Conservation (phyloP, 2,797 vertebrate species). For the Neomorphus geoffroyi region DNA sequence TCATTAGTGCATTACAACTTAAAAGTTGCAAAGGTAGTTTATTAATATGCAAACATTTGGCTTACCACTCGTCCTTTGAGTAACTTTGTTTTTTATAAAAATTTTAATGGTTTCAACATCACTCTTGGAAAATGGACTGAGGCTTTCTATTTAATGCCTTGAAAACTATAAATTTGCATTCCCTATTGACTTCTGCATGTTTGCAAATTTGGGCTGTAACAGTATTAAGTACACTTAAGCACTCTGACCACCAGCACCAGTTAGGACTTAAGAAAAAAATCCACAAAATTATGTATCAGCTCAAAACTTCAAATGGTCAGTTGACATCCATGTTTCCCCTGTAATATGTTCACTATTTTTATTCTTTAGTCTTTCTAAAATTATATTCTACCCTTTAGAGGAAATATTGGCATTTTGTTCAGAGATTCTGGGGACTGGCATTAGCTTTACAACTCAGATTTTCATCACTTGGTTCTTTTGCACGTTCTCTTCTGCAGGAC, state of each 20-base stretch:
- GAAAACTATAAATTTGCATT: neutral
- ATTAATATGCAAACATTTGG: neutral
- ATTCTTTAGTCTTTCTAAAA: neutral
- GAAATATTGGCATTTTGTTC: neutral
- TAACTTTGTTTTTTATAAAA: neutral
- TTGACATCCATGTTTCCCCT: neutral
- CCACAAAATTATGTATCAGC: fast-evolving
- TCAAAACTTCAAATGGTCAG: neutral
- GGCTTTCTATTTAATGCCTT: neutral
- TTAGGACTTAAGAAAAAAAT: neutral
- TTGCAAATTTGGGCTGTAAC: neutral
- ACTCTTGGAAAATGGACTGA: neutral
- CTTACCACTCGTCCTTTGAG: neutral
- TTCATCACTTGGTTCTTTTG: neutral
- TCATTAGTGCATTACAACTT: neutral
- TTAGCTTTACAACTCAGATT: neutral
- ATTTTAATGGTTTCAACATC: neutral
- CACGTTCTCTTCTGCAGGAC: neutral
- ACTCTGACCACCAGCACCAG: neutral
- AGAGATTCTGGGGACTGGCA: neutral
- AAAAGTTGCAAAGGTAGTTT: neutral
- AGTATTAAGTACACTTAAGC: neutral
- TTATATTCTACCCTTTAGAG: neutral
- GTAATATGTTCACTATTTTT: neutral
- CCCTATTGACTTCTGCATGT: neutral